These are phyloP conservation scores for Chymomyza procnemis DNA, from an alignment of 2,888 invertebrate species.

Conservation along the genomic window DNA sequence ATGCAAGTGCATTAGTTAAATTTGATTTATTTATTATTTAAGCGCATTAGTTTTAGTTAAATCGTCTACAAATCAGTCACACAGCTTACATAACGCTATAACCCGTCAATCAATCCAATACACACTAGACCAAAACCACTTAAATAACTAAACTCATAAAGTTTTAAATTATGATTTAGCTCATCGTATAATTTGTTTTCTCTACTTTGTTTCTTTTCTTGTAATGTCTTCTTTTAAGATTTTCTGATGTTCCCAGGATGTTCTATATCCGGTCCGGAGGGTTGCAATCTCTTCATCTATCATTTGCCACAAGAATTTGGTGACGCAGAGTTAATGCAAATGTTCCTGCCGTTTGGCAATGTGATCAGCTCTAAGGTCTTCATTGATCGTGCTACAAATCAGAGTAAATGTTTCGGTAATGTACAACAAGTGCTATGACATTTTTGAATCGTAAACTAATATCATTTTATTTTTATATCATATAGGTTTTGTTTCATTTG, in stretches of 20 bases:
- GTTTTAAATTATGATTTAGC: constrained; percentile 55
- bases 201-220: constrained; percentile 67
- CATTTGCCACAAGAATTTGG: constrained; percentile 99
- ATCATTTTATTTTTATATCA: constrained; percentile 11
- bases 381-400: constrained; percentile 99
- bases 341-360: constrained; percentile 99
- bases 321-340: constrained; percentile 99
- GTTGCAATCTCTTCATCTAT: constrained; percentile 99
- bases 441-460: constrained; percentile 3
- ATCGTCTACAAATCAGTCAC: constrained; percentile 51
- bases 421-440: not conserved
- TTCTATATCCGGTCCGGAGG: constrained; percentile 98
- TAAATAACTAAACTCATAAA: constrained; percentile 46
- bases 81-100: constrained; percentile 30
- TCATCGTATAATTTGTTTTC: constrained; percentile 64
- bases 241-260: constrained; percentile 90
- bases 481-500: constrained; percentile 99
- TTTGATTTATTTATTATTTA: constrained; percentile 37
- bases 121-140: constrained; percentile 2
- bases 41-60: constrained; percentile 51
- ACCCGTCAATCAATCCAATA: constrained; percentile 5
- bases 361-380: constrained; percentile 99
- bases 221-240: constrained; percentile 84
- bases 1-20: constrained; percentile 12
- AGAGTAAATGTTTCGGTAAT: constrained; percentile 99